Evolutionary conservation across 2,888 invertebrate species (phyloP), one percentile per base, ranked within the genome.

Genomic region (Phengaris alcon): DNA sequence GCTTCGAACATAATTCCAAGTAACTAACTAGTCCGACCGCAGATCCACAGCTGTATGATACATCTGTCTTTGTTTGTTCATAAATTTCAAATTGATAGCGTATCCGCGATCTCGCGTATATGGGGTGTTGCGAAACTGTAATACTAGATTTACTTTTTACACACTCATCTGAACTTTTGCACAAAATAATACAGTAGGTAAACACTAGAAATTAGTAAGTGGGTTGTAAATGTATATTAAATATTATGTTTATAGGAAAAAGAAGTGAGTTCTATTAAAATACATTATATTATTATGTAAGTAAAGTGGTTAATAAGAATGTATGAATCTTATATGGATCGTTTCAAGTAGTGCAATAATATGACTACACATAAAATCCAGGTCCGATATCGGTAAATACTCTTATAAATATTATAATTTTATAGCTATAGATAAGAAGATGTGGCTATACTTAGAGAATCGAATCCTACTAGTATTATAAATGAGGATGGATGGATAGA

Each of bases 11-110:
- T 90, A 90, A 90, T 87, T 91, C 86, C 85, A 79, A 79, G 77
- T 87, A 86, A 86, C 87, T 88, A 89, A 89, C 88, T 88, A 82
- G 90, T 87, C 82, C 81, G 82, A 85, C 89, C 80, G 83, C 85
- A 81, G 81, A 82, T 82, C 80, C 78, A 77, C 79, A 79, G 78
- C 79, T 75, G 75, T 79, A 80, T 78, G 79, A 79, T 80, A 78
- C 78, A 81, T 82, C 80, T 81, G 80, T 82, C 79, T 82, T 79
- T 75, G 75, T 59, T 74, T 77, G 78, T 78, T 76, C 79, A 82
- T 82, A 82, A 81, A 82, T 82, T 79, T 79, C 73, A 76, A 78
- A 78, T 76, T 77, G 78, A 81, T 79, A 78, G 79, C 77, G 73
- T 76, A 75, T 77, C 74, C 75, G 73, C 52, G 74, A 68, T 57